phyloP scores from a whole-genome alignment of 2,797 vertebrate species.

The Premnoplex brunnescens region DNA sequence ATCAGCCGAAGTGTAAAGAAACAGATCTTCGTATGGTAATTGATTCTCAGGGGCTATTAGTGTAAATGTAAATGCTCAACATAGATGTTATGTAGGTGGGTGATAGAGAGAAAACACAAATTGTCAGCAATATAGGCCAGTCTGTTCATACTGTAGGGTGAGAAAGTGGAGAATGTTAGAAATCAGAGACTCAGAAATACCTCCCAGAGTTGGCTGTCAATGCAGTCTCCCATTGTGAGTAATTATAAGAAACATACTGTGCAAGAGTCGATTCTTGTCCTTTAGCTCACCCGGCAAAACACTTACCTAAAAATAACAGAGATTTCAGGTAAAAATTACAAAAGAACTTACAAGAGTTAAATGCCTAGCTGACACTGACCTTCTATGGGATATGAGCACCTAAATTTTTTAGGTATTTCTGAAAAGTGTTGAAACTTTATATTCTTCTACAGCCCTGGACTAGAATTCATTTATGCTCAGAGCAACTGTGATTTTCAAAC shows the following conservation, averaged over 20 bases:
- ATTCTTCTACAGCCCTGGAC: background rate
- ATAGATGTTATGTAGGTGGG: constrained; percentile 54
- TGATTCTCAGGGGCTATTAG: constrained; percentile 56
- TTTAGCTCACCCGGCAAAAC: background rate
- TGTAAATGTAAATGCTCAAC: constrained; percentile 63
- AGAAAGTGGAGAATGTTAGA: background rate
- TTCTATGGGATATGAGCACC: background rate
- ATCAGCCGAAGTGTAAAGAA: constrained; percentile 68
- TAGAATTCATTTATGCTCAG: background rate
- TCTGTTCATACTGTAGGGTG: constrained; percentile 23
- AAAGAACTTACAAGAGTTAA: background rate
- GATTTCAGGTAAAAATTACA: constrained; percentile 4
- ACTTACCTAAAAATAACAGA: background rate
- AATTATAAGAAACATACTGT: constrained; percentile 39
- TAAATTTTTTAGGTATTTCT: background rate
- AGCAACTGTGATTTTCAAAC: background rate
- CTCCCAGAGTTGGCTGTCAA: constrained; percentile 11
- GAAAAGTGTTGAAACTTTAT: background rate
- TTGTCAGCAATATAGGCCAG: constrained; percentile 45
- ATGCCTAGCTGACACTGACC: background rate
- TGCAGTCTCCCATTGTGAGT: constrained; percentile 38
- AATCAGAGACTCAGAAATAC: constrained; percentile 31
- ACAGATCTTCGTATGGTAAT: constrained; percentile 50
- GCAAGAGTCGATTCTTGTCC: background rate
- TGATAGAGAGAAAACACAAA: constrained; percentile 42